phyloP scores from a whole-genome alignment of 2,888 invertebrate species.

The Cyaniris semiargus region DNA sequence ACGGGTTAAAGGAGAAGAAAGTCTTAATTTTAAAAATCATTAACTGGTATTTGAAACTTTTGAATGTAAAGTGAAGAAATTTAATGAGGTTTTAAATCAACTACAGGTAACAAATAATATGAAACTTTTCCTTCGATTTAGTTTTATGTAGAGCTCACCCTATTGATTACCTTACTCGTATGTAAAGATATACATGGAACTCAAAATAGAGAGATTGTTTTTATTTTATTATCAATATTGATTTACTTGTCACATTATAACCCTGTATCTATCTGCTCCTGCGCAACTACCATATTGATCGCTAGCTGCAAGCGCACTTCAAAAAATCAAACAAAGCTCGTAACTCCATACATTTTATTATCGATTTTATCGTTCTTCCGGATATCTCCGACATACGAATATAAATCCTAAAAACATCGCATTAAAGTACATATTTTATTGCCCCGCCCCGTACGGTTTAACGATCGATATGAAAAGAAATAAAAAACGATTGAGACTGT shows the following conservation, averaged over 20 bases:
- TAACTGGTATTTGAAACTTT: no score
- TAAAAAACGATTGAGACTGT: slow-evolving; percentile 40
- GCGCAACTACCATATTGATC: slow-evolving; percentile 35
- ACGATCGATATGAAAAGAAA: slow-evolving; percentile 39
- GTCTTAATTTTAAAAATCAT: no score
- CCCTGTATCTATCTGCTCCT: background rate
- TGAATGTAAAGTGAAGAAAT: no score
- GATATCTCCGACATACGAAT: slow-evolving; percentile 20
- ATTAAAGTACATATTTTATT: slow-evolving; percentile 25
- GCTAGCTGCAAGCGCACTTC: slow-evolving; percentile 45
- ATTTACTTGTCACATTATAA: no score
- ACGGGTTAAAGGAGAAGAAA: no score
- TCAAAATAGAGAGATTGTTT: background rate
- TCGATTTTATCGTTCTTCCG: slow-evolving; percentile 29
- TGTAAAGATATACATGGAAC: no score
- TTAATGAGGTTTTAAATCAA: no score
- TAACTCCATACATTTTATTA: slow-evolving; percentile 26
- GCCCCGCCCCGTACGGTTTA: slow-evolving; percentile 24
- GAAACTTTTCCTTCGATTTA: no score
- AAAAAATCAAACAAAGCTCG: slow-evolving; percentile 26
- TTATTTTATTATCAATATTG: background rate
- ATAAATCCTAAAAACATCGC: slow-evolving; percentile 19
- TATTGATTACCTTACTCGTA: no score
- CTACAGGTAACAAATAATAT: no score
- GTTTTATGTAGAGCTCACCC: no score